Base-by-base conservation (phyloP, 2,797 vertebrate species). In the Gobionotothen gibberifrons region DNA sequence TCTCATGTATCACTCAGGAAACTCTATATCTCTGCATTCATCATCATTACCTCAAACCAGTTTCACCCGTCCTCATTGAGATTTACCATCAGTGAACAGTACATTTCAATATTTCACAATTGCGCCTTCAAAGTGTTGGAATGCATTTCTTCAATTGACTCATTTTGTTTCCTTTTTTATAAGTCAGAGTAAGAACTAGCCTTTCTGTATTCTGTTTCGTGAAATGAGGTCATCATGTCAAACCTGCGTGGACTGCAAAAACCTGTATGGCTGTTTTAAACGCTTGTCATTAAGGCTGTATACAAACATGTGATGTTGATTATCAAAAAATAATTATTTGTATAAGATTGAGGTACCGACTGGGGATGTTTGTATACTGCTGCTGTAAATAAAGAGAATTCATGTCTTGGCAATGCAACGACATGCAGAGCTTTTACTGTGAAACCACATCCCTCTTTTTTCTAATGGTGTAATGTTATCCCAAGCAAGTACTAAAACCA, bases 331-430 rank as follows among this genome's bases (percentile, higher is more conserved):
- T 0, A 48, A 58, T 54, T 19, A 65, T 62, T 70, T 76, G 44
- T 70, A 19, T 52, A 46, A 36, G 4, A 44, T 4, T n/a, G 21
- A 19, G n/a, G 40, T 44, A n/a, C 15, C 3, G 21, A 29, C 21
- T 54, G 47, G n/a, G 15, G 29, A 26, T 62, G 10, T 79, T 52
- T 85, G 73, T 74, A 4, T 81, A 78, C 5, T 16, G 46, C 40
- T 64, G 66, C 57, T 72, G 61, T 82, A 78, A 90, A 84, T 66
- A 82, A n/a, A 67, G 26, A 67, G 17, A n/a, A 44, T 4, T 11
- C 46, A 40, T n/a, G 19, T 39, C 26, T 15, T n/a, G 36, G 36
- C 17, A 42, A 13, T 3, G 29, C 16, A 21, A 15, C 10, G 1
- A 36, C 16, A 57, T 14, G 49, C 49, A 48, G 26, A 47, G 14